Evolutionary conservation across 2,113 vertebrate genomes (phyloP).

Genomic region (Onychostoma macrolepis): DNA sequence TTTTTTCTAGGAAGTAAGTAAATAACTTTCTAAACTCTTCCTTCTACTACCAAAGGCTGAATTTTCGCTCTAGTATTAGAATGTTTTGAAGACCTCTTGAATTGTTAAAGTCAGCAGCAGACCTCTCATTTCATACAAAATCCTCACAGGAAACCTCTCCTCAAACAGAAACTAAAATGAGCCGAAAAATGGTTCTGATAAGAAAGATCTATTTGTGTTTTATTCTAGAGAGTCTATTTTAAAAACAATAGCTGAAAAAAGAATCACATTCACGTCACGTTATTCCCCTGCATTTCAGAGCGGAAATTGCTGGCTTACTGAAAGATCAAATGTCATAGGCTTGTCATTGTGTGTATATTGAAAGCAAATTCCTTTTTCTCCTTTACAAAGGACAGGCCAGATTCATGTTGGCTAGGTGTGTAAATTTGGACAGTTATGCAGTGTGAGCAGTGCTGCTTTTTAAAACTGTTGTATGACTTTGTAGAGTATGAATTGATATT

Average conservation of each 20-base stretch:
- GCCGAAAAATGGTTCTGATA: background rate
- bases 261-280: constrained; percentile 12
- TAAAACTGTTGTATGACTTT: background rate
- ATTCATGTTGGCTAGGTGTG: background rate
- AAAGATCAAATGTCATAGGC: constrained; percentile 23
- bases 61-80: background rate
- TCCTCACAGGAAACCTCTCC: constrained; percentile 11
- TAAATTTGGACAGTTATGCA: background rate
- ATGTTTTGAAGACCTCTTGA: background rate
- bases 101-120: constrained; percentile 1
- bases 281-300: background rate
- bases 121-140: background rate
- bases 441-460: background rate
- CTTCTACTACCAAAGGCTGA: background rate
- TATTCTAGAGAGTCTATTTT: background rate
- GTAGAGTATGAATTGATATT: background rate
- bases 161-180: constrained; percentile 24
- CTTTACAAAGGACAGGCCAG: background rate
- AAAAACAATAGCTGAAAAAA: constrained; percentile 9
- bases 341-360: constrained; percentile 35
- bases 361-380: constrained; percentile 18
- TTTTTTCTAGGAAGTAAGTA: background rate
- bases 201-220: background rate
- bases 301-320: constrained; percentile 28
- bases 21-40: background rate